These are phyloP conservation scores for Tetraodon nigroviridis DNA, from an alignment of 2,113 vertebrate species.

Conservation along the genomic window DNA sequence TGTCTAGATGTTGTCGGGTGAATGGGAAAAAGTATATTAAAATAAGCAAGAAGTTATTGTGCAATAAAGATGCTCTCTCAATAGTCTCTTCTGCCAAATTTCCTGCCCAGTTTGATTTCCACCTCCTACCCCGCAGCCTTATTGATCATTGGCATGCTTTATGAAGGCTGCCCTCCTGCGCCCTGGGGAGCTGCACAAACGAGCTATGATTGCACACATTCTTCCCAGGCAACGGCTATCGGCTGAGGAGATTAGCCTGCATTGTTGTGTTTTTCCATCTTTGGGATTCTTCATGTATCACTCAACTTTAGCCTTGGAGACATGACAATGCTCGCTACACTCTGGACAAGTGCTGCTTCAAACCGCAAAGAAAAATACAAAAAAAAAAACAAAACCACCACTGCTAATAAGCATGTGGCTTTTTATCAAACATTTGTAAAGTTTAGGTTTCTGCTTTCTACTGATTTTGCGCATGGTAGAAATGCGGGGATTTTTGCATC, in stretches of 20 bases:
- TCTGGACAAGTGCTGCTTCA: conserved; percentile 7
- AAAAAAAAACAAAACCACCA: background rate
- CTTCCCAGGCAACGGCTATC: conserved; percentile 45
- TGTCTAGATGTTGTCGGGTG: too few species aligned
- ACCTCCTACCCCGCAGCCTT: conserved; percentile 7
- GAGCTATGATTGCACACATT: conserved; percentile 49
- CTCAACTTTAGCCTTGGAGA: conserved; percentile 4
- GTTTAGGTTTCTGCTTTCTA: too few species aligned
- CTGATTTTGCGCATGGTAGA: too few species aligned
- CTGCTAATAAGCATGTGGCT: too few species aligned
- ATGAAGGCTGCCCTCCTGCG: conserved; percentile 35
- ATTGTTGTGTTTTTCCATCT: conserved; percentile 7
- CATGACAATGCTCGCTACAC: conserved; percentile 10
- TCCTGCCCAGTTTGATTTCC: conserved; percentile 10
- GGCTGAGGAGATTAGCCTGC: background rate
- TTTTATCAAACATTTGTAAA: too few species aligned
- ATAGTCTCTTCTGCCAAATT: too few species aligned
- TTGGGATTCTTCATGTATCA: conserved; percentile 24
- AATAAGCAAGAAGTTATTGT: too few species aligned
- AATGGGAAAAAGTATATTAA: too few species aligned
- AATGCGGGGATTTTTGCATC: too few species aligned
- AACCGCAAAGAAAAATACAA: conserved; percentile 1
- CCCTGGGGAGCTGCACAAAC: conserved; percentile 29
- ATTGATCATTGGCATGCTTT: conserved; percentile 51
- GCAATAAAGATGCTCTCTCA: too few species aligned